Evolutionary conservation across 2,797 vertebrate genomes (phyloP).

Genomic region (Xerus rutilus): DNA sequence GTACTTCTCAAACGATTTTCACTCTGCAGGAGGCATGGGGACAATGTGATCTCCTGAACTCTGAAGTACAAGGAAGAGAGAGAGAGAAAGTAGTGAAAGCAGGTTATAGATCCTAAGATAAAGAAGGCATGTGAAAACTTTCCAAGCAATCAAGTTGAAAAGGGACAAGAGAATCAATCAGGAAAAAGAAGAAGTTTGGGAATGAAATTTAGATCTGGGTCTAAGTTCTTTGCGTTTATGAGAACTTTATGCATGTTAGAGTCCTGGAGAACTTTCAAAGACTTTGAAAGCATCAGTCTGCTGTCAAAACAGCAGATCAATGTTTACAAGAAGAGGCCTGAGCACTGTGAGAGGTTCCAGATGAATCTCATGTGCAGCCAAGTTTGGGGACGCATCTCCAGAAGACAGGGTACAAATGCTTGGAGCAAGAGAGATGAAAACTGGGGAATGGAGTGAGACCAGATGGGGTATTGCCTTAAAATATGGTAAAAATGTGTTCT

Average conservation of each 20-base stretch:
- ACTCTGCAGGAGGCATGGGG: not conserved
- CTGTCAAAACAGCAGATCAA: not conserved
- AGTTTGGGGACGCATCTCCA: not conserved
- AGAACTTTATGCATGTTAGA: not conserved
- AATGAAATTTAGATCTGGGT: not conserved
- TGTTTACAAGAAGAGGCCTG: not conserved
- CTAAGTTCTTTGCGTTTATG: not conserved
- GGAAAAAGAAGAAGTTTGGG: not conserved
- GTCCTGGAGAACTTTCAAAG: not conserved
- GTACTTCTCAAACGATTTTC: not conserved
- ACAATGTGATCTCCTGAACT: not conserved
- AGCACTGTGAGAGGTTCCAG: not conserved
- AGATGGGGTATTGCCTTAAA: not conserved
- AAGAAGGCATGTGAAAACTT: not conserved
- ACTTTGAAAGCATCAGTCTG: not conserved
- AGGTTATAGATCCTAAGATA: not conserved
- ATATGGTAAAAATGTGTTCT: not conserved
- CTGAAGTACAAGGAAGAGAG: not conserved
- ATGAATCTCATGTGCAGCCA: not conserved
- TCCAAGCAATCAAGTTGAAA: not conserved
- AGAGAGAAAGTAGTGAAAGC: not conserved
- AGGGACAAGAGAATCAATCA: not conserved
- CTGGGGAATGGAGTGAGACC: too few species aligned
- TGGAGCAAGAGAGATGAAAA: not conserved
- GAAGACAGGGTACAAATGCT: not conserved